Base-by-base conservation (phyloP, 2,888 invertebrate genomes). In the Limenitis camilla region DNA sequence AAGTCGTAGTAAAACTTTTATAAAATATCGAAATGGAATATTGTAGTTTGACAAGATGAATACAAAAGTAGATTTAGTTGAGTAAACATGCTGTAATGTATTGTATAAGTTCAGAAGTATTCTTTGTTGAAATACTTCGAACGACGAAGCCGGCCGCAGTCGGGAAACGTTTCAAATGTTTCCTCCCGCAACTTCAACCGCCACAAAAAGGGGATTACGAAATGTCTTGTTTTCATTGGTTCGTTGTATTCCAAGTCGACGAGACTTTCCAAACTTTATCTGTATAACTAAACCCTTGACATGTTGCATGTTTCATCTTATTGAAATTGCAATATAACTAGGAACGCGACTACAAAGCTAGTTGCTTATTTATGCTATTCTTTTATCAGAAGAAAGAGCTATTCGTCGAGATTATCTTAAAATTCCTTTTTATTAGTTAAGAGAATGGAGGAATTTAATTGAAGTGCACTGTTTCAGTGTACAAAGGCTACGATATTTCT, bases 181-280 rank as follows among this genome's bases (percentile, higher is more conserved):
- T 45, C 48, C 41, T 32, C 49, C 44, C 41, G 35, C 39, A 53
- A 56, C 35, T 56, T 56, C 40, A 46, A 42, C 38, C 35, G 7
- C 39, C 53, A 40, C 53, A 53, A 56, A 53, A 53, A 46, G 36
- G 46, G 41, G 38, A 41, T 31, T 45, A 42, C 31, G 66, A 44
- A 68, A 68, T 73, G 72, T 73, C 73, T 71, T 72, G 71, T 72
- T 76, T 79, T 74, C 75, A 74, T 76, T 74, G 72, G 74, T 72
- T 70, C 73, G 72, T 74, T 70, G 74, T 71, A 71, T 66, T 68
- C 67, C 58, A 63, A 64, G 58, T 70, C 68, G 74, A 70, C 71
- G 68, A 68, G 69, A 67, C 68, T 70, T 69, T 66, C 61, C 61
- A 71, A 80, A 78, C 72, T 79, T 78, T 52, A 52, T 58, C 69